These are phyloP conservation scores for Ailuropoda melanoleuca DNA, from an alignment of 2,113 vertebrate genomes.

Conservation along the genomic window DNA sequence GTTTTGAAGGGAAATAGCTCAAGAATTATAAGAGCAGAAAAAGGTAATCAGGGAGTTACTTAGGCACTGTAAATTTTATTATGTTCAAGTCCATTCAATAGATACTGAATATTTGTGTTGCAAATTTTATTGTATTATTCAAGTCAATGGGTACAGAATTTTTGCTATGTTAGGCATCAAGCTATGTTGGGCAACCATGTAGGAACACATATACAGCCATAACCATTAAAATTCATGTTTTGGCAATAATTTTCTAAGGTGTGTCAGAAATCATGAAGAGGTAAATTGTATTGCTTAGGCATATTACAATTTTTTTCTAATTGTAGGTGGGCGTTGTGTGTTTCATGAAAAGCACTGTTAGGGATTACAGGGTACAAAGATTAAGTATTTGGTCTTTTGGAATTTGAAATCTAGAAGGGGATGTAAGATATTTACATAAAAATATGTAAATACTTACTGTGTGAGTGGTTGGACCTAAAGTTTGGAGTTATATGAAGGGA, in stretches of 20 bases:
- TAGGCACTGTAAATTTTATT: conserved; percentile 20
- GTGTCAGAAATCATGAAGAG: conserved; percentile 39
- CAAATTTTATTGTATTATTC: conserved; percentile 41
- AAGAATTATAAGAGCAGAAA: conserved; percentile 49
- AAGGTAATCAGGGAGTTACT: conserved; percentile 30
- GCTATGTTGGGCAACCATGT: neutral
- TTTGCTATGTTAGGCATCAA: neutral
- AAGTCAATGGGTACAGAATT: neutral
- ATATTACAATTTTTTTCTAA: neutral
- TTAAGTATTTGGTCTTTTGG: conserved; percentile 28
- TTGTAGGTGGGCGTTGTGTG: neutral
- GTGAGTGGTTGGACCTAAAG: neutral
- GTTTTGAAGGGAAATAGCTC: conserved; percentile 49
- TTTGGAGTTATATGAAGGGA: conserved; percentile 34
- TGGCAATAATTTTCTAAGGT: conserved; percentile 44
- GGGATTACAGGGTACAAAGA: neutral
- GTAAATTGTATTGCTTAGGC: conserved; percentile 13
- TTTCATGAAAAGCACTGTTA: neutral
- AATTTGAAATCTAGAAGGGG: conserved; percentile 33
- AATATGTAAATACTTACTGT: neutral
- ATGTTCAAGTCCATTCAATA: neutral
- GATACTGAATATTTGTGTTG: neutral
- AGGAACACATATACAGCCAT: conserved; percentile 9
- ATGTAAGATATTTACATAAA: conserved; percentile 24
- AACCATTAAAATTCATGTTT: conserved; percentile 22